A percentile compares a stretch with the other conserved stretches of the same genome.
phyloP scores from a whole-genome alignment of 2,797 vertebrate genomes.

The Lacerta agilis region DNA sequence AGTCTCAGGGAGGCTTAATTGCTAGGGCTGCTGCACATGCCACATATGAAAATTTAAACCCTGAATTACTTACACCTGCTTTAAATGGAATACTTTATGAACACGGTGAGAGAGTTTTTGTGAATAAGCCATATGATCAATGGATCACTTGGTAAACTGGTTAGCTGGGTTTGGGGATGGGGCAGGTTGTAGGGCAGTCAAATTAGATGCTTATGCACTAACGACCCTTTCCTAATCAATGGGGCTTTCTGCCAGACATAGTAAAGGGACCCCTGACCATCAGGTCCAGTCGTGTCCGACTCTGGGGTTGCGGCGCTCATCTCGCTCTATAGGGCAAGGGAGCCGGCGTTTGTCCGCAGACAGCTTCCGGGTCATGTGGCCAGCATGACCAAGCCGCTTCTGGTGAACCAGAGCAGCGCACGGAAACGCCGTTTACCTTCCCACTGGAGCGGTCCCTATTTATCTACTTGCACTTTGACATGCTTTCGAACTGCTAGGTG shows the following conservation, averaged over 20 bases:
- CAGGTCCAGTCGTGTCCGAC: too few species aligned
- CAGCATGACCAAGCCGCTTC: too few species aligned
- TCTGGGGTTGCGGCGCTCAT: too few species aligned
- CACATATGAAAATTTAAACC: neutral
- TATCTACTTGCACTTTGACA: too few species aligned
- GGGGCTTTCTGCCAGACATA: neutral
- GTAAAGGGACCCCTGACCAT: too few species aligned
- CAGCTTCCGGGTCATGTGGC: too few species aligned
- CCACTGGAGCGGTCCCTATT: too few species aligned
- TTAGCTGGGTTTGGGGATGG: neutral
- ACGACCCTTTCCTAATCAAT: neutral
- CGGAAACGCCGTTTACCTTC: too few species aligned
- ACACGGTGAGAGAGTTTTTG: neutral
- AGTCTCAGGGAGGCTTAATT: neutral
- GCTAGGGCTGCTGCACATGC: neutral
- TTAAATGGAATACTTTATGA: neutral
- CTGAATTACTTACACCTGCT: constrained; percentile 1
- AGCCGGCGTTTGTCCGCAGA: too few species aligned
- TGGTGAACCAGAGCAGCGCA: too few species aligned
- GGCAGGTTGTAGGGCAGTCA: neutral
- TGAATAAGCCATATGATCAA: neutral
- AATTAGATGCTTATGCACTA: neutral
- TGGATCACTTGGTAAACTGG: neutral
- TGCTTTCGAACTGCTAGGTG: too few species aligned
- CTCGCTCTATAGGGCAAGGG: too few species aligned